Conservation (phyloP, 2,888 invertebrate species). For the Coecobrya sp. region DNA sequence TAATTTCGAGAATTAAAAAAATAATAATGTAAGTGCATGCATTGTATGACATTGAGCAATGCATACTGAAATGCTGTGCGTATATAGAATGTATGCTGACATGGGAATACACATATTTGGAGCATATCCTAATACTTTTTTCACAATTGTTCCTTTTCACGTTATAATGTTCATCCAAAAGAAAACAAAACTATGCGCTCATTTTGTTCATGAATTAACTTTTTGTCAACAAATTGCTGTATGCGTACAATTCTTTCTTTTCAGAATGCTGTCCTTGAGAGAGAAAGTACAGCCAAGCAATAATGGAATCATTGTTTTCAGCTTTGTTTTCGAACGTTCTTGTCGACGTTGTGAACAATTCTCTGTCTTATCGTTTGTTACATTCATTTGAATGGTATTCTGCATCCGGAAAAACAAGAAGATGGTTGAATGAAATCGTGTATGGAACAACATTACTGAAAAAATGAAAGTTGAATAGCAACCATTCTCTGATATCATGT, state of each 20-base stretch:
- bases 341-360: background rate
- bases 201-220: constrained; percentile 56
- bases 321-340: background rate
- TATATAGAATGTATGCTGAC: background rate
- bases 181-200: constrained; percentile 7
- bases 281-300: background rate
- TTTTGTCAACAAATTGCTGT: background rate
- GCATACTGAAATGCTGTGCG: background rate
- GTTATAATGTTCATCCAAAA: background rate
- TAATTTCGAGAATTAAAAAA: background rate
- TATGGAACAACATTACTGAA: background rate
- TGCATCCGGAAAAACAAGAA: constrained; percentile 28
- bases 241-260: background rate
- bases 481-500: constrained; percentile 7
- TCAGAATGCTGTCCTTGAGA: background rate
- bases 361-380: constrained; percentile 44
- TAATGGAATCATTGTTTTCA: constrained; percentile 25
- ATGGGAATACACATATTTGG: background rate
- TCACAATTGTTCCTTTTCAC: background rate
- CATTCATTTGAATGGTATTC: constrained; percentile 37
- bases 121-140: background rate
- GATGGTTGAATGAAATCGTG: constrained; percentile 26
- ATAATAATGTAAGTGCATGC: background rate
- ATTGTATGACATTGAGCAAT: background rate
- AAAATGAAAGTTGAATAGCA: background rate